Conservation (phyloP, 2,888 invertebrate genomes). For the Iphiclides podalirius region DNA sequence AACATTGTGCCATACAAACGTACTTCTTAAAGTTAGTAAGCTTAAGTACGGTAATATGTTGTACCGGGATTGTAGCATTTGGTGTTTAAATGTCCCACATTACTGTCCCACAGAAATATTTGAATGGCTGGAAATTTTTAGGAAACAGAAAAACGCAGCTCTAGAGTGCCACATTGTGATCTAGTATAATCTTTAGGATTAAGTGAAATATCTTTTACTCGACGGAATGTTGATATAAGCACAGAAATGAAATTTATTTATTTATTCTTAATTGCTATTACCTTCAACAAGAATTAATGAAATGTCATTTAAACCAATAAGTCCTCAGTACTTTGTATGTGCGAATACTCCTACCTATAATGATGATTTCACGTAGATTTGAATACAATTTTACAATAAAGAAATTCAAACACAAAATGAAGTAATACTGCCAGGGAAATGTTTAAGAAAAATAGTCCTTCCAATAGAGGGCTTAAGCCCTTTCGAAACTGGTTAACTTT, state of each 20-base stretch:
- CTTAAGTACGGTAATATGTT: background rate
- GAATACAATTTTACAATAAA: no score
- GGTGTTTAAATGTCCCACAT: no score
- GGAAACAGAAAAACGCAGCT: background rate
- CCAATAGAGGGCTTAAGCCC: constrained; percentile 29
- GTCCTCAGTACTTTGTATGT: background rate
- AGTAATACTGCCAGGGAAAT: background rate
- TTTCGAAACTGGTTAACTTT: constrained; percentile 58
- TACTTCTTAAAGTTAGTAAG: background rate
- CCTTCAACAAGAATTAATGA: background rate
- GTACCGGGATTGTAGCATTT: constrained; percentile 26
- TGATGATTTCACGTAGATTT: no score
- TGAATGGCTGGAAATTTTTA: constrained; percentile 4
- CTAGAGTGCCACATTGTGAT: no score
- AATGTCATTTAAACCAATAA: no score
- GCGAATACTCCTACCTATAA: no score
- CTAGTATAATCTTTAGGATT: no score
- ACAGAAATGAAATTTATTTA: no score
- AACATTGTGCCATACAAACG: background rate
- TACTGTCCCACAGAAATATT: background rate
- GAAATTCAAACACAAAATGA: no score
- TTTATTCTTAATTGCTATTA: no score
- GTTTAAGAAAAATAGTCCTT: constrained; percentile 19
- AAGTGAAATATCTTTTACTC: no score
- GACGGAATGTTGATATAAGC: no score